These are phyloP conservation scores for Drosophila ambigua DNA, from an alignment of 1,140 invertebrate genomes.

Conservation along the genomic window DNA sequence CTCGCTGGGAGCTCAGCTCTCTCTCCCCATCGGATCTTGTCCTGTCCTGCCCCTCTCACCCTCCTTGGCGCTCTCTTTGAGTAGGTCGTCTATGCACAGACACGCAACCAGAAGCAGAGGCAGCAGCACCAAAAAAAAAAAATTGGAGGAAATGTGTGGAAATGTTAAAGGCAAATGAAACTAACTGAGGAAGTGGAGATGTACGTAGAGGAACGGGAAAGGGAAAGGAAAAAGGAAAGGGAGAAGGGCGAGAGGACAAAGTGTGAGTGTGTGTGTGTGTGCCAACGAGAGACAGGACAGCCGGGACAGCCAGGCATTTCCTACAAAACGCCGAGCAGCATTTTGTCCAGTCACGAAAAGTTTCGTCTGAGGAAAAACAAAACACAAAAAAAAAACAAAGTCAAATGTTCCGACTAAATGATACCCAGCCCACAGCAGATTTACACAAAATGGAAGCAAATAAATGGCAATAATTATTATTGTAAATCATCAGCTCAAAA, in stretches of 20 bases:
- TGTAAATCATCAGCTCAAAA: no score
- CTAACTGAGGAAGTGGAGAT: conserved; percentile 45
- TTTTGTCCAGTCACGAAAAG: conserved; percentile 77
- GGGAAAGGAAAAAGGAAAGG: no score
- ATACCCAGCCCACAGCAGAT: neutral
- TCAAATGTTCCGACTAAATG: no score
- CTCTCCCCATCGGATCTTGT: neutral
- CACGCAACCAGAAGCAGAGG: conserved; percentile 51
- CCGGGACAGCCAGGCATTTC: conserved; percentile 55
- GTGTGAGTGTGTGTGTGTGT: conserved; percentile 43
- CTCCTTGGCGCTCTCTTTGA: conserved; percentile 37
- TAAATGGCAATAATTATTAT: no score
- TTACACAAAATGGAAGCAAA: conserved; percentile 2
- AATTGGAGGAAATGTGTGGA: conserved; percentile 70
- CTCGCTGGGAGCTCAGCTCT: conserved; percentile 23
- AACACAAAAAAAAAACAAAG: conserved; percentile 4
- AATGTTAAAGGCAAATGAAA: conserved; percentile 81
- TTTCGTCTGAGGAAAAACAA: conserved; percentile 52
- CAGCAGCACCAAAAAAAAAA: no score
- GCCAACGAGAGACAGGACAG: conserved; percentile 61
- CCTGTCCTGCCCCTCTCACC: conserved; percentile 14
- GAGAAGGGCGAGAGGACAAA: no score
- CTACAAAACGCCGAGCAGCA: conserved; percentile 53
- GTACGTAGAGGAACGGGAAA: conserved; percentile 8
- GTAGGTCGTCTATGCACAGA: conserved; percentile 76